Base-by-base conservation (phyloP, 2,113 vertebrate species). In the Sisor rabdophorus region DNA sequence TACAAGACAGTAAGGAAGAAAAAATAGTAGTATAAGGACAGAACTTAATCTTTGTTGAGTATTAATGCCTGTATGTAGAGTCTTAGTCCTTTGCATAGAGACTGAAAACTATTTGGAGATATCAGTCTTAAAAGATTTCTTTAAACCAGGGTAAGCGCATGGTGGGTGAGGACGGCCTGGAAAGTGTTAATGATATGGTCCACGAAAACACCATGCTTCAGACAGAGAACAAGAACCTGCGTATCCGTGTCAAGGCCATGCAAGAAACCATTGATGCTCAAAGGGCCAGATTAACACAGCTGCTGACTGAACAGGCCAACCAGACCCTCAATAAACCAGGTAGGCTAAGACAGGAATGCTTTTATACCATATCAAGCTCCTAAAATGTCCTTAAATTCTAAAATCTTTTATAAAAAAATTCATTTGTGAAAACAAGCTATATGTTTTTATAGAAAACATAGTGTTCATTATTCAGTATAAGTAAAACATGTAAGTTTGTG, bases 141-240 rank as follows among this genome's bases (percentile, higher is more conserved):
- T 20, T 48, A 0, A 19, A 12, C n/a, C 79, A 99, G 97, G 97
- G 97, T 16, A 99, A 99, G 88, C 94, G 95, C 20, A 92, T 96
- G 88, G 93, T 99, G 75, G 93, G 97, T 0, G 96, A 98, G 70
- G 95, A 99, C 56, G 97, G 97, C 0, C 87, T 95, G 79, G 97
- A 99, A 88, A 94, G 97, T 83, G 90, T 98, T 82, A 99, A 97
- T 68, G 97, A 99, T 88, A 91, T 99, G 94, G 96, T 98, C 79
- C 96, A 99, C 36, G 97, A 99, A 88, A 99, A 99, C 82, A 92
- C 94, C 0, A 98, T 99, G 97, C 90, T 99, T 44, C 97, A 99
- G 86, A 96, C 95, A 0, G 97, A 99, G 84, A 99, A 98, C 84
- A 95, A 94, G 81, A 95, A 99, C 85, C 89, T 99, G 81, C 93